Conservation (phyloP, 2,797 vertebrate species). For the Silurus aristotelis region DNA sequence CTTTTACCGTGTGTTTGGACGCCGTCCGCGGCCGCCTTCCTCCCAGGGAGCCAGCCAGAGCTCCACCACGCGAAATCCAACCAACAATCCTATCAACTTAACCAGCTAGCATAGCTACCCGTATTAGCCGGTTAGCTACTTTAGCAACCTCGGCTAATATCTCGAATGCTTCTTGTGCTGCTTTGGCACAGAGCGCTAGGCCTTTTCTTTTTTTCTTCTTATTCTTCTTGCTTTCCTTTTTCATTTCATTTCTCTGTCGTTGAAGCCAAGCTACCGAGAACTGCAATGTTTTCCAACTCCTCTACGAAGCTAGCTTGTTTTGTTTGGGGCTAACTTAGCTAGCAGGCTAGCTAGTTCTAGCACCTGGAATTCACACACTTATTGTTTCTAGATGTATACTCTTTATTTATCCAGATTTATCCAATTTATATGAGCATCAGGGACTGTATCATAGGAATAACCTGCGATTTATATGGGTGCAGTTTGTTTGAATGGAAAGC, state of each 20-base stretch:
- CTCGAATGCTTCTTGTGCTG: constrained; percentile 18
- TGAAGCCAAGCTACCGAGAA: no score
- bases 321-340: constrained; percentile 42
- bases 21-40: no score
- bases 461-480: not conserved
- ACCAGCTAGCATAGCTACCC: constrained; percentile 38
- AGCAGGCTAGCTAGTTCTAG: constrained; percentile 32
- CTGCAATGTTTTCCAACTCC: no score
- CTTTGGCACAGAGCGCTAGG: not conserved
- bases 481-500: not conserved
- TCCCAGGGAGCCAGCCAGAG: no score
- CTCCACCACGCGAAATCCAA: not conserved
- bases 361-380: not conserved
- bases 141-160: constrained; percentile 33
- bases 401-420: no score
- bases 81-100: constrained; percentile 40
- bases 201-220: not conserved
- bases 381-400: not conserved
- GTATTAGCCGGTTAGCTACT: constrained; percentile 23
- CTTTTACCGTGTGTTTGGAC: no score
- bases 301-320: constrained; percentile 32
- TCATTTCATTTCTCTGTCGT: no score
- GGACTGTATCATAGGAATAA: not conserved
- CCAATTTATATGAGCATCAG: not conserved
- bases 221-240: not conserved